Evolutionary conservation across 2,888 invertebrate genomes (phyloP), one percentile per base, ranked within the genome.

Genomic region (Cryptus viduatorius): DNA sequence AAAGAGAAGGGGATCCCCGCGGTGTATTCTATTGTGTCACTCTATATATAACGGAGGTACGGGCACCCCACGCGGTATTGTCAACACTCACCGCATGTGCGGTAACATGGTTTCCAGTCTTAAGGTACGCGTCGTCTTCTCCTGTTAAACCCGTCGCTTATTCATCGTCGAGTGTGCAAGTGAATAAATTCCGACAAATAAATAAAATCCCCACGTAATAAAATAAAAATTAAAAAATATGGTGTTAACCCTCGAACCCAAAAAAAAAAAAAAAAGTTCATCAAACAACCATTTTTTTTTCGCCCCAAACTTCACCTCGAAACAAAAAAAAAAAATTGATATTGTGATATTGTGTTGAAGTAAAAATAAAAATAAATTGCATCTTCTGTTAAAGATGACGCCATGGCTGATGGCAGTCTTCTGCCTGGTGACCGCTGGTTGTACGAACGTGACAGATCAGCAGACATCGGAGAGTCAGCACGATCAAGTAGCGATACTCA

Each of bases 401-500:
- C 93, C 93, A 91, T 93, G 92, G 93, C 89, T 93, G 88, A 90
- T 93, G 92, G 93, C 93, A 87, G 89, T 94, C 84, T 90, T 93
- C 85, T 93, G 93, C 86, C 88, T 94, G 89, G 92, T 91, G 56
- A 93, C 92, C 31, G 93, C 93, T 4, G 91, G 92, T 71, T 93
- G 93, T 83, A 88, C 92, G 16, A 93, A 93, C 86, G 90, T 93
- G 44, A 94, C 93, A 79, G 93, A 94, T 88, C 94, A 94, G 82
- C 92, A 92, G 78, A 92, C 93, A 16, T 93, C 93, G 10, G 96
- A 96, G 94, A 96, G 96, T 4, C 96, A 96, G 87, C 95, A 96
- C 71, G 94, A 95, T 59, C 96, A 96, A 93, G 95, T 97, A 19
- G 97, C 97, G 91, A 97, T 97, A 89, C 95, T 97, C 37, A 97